Evolutionary conservation across 2,113 vertebrate species (phyloP).

Genomic region (Oreochromis spilurus): DNA sequence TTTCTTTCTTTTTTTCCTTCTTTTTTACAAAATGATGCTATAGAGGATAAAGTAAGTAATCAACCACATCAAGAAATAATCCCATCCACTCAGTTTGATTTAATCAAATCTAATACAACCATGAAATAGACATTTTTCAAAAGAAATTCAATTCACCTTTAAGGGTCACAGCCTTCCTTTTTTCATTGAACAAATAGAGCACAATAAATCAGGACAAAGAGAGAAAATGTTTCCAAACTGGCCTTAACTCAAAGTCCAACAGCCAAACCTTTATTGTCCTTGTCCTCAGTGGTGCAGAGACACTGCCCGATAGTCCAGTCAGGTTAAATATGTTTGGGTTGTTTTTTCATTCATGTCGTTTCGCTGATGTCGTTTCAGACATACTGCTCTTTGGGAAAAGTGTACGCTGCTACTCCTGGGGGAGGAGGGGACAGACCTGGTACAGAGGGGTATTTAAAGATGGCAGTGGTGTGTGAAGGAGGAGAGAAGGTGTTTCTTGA

Average conservation of each 20-base stretch:
- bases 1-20: neutral
- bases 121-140: neutral
- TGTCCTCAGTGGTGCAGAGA: neutral
- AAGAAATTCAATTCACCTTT: neutral
- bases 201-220: slow-evolving; percentile 8
- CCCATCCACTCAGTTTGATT: neutral
- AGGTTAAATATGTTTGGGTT: neutral
- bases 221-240: neutral
- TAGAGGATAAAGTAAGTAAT: slow-evolving; percentile 1
- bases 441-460: slow-evolving; percentile 78
- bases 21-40: slow-evolving; percentile 8
- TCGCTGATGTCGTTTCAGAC: slow-evolving; percentile 60
- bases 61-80: slow-evolving; percentile 18
- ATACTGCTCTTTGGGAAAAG: slow-evolving; percentile 87
- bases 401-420: slow-evolving; percentile 66
- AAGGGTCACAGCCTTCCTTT: slow-evolving; percentile 15
- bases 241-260: neutral
- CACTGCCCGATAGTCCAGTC: neutral
- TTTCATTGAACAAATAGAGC: neutral
- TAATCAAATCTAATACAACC: slow-evolving; percentile 7
- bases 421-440: slow-evolving; percentile 74
- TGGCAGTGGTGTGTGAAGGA: slow-evolving; percentile 68
- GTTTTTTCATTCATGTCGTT: neutral
- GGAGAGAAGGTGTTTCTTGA: slow-evolving; percentile 65
- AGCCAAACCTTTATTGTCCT: slow-evolving; percentile 19